Conservation (phyloP, 2,888 invertebrate genomes). For the Plusia festucae region DNA sequence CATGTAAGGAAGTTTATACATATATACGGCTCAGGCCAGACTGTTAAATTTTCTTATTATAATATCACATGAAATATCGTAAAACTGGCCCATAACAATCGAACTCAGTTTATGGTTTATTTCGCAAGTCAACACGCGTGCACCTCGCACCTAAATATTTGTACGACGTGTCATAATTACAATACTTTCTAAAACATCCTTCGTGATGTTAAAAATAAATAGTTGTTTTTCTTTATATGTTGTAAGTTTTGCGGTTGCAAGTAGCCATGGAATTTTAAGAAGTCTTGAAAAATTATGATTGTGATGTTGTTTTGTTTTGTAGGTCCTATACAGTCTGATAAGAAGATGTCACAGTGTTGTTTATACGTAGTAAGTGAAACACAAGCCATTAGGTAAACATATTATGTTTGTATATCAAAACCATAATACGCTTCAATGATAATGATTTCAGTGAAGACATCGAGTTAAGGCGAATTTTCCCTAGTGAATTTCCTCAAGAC, state of each 20-base stretch:
- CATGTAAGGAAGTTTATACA: too few relatives aligned
- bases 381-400: neutral
- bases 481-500: constrained; percentile 82
- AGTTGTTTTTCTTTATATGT: constrained; percentile 34
- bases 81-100: constrained; percentile 43
- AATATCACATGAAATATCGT: constrained; percentile 45
- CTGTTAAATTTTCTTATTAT: constrained; percentile 18
- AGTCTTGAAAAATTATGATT: neutral
- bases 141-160: constrained; percentile 28
- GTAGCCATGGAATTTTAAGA: neutral
- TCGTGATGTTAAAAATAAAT: constrained; percentile 54
- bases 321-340: constrained; percentile 68
- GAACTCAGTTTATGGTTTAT: constrained; percentile 43
- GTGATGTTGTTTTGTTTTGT: constrained; percentile 27
- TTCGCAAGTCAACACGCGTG: constrained; percentile 39
- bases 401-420: neutral
- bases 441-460: constrained; percentile 78
- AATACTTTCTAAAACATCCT: constrained; percentile 37
- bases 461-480: constrained; percentile 81
- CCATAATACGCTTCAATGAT: neutral
- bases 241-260: constrained; percentile 38
- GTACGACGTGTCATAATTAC: constrained; percentile 22
- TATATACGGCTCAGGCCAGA: neutral
- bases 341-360: constrained; percentile 67
- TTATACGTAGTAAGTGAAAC: constrained; percentile 81